A percentile compares a stretch with the other conserved stretches of the same genome.
phyloP scores from a whole-genome alignment of 2,113 vertebrate species.

The Himantopus leucocephalus region DNA sequence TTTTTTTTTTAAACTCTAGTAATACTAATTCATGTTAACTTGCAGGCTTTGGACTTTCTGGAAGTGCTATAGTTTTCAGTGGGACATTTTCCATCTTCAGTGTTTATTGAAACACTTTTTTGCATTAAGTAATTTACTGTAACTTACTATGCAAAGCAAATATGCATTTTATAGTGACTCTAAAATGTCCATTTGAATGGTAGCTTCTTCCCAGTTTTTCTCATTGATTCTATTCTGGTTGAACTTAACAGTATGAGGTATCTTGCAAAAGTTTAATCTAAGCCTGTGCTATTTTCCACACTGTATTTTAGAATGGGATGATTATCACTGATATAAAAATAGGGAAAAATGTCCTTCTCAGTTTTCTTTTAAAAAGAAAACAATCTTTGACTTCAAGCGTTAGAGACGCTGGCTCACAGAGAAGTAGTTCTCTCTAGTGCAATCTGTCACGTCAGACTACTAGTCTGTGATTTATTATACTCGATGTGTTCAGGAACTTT shows the following conservation, averaged over 20 bases:
- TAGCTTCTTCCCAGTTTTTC: neutral
- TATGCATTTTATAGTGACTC: neutral
- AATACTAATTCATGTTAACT: neutral
- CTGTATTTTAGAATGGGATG: neutral
- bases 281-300: neutral
- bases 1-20: neutral
- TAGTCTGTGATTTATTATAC: neutral
- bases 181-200: neutral
- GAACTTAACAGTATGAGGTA: neutral
- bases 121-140: neutral
- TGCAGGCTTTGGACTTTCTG: neutral
- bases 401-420: neutral
- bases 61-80: neutral
- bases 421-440: neutral
- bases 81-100: neutral
- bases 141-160: neutral
- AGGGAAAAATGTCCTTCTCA: neutral
- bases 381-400: neutral
- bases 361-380: neutral
- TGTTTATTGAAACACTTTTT: neutral
- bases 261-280: neutral
- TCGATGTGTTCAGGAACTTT: neutral
- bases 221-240: neutral
- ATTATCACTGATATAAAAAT: neutral
- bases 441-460: neutral